phyloP scores from a whole-genome alignment of 2,113 vertebrate genomes.

The Lamprotornis superbus region DNA sequence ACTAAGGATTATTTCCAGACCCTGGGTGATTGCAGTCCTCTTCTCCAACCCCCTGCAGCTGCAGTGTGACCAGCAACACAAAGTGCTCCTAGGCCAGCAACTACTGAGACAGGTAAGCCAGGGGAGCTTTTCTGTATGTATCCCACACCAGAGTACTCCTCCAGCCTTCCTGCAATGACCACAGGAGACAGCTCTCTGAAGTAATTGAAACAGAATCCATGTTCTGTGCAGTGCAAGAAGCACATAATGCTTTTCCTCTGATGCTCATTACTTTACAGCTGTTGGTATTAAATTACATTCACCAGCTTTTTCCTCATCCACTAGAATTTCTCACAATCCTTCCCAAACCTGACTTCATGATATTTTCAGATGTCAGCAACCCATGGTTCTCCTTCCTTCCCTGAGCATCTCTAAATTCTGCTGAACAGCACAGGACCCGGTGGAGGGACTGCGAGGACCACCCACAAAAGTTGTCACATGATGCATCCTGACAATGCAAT shows the following conservation, averaged over 20 bases:
- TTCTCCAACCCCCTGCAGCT: neutral
- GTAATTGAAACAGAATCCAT: neutral
- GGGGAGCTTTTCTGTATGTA: neutral
- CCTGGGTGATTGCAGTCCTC: neutral
- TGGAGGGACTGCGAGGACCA: rapidly evolving
- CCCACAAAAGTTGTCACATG: neutral
- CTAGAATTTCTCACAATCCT: neutral
- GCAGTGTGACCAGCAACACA: neutral
- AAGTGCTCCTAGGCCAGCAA: neutral
- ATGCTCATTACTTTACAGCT: neutral
- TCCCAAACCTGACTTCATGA: neutral
- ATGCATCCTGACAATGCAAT: neutral
- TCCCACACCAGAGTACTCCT: neutral
- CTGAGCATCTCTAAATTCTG: neutral
- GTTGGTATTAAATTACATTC: neutral
- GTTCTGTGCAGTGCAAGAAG: neutral
- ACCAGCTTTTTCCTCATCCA: neutral
- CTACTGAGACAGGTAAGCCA: neutral
- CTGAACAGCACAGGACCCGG: neutral
- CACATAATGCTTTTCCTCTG: neutral
- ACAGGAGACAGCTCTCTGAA: neutral
- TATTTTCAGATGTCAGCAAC: neutral
- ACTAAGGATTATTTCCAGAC: neutral
- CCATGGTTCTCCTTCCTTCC: neutral
- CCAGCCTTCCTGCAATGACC: neutral